Conservation (phyloP, 2,888 invertebrate genomes). For the Agrotis clavis region DNA sequence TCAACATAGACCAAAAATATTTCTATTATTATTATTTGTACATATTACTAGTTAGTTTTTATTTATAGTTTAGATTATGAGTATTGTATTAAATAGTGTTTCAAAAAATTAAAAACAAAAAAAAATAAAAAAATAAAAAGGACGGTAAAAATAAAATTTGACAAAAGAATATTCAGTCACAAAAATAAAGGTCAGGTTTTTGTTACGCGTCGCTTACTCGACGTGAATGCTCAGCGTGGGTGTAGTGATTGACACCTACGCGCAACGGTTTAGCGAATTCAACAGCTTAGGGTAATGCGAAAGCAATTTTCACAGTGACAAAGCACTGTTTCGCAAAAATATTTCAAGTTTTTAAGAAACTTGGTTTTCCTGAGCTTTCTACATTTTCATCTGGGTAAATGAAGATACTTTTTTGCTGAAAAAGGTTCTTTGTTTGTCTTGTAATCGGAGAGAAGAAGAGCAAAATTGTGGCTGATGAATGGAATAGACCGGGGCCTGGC, state of each 20-base stretch:
- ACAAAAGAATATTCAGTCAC: conserved; percentile 6
- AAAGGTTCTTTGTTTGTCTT: background rate
- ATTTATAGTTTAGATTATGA: no score
- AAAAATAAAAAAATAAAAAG: no score
- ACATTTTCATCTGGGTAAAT: background rate
- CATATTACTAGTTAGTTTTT: no score
- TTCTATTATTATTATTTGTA: no score
- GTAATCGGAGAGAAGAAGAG: background rate
- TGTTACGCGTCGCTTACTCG: conserved; percentile 11
- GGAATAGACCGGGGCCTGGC: no score
- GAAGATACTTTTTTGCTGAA: background rate
- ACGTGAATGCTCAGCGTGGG: conserved; percentile 27
- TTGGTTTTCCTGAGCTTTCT: background rate
- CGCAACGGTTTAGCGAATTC: conserved; percentile 42
- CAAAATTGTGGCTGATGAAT: background rate
- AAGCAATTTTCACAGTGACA: conserved; percentile 60
- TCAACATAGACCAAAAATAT: background rate
- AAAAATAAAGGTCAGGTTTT: conserved; percentile 41
- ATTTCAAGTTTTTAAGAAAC: conserved; percentile 27
- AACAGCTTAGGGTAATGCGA: conserved; percentile 51
- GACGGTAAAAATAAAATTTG: no score
- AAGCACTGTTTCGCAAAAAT: conserved; percentile 19
- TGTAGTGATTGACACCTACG: conserved; percentile 30
- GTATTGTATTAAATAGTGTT: no score
- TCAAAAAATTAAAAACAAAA: no score